A percentile compares a stretch with the other conserved stretches of the same genome.
phyloP scores from a whole-genome alignment of 2,113 vertebrate species.

The Reinhardtius hippoglossoides region DNA sequence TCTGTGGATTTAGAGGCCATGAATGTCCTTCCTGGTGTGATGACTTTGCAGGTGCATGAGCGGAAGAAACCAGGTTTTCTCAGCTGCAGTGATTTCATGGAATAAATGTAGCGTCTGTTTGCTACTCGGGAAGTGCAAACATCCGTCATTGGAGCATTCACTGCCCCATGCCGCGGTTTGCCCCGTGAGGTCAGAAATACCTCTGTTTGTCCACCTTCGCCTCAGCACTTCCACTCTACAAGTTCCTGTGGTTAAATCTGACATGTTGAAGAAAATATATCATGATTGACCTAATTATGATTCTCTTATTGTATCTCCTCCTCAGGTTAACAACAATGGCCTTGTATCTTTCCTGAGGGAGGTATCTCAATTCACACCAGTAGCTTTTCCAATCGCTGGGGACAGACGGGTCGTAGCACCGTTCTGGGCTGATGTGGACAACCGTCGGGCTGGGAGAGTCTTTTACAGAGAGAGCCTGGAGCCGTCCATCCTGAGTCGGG shows the following conservation, averaged over 20 bases:
- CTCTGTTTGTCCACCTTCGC: slow-evolving; percentile 34
- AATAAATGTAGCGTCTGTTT: slow-evolving; percentile 76
- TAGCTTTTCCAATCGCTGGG: slow-evolving; percentile 96
- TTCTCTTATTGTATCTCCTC: slow-evolving; percentile 9
- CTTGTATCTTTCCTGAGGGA: slow-evolving; percentile 97
- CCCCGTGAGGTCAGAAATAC: slow-evolving; percentile 44
- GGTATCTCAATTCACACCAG: slow-evolving; percentile 96
- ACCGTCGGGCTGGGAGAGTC: slow-evolving; percentile 89
- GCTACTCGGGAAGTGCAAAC: slow-evolving; percentile 71
- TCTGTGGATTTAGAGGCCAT: slow-evolving; percentile 45
- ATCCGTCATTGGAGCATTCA: slow-evolving; percentile 53
- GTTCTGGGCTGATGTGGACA: slow-evolving; percentile 98
- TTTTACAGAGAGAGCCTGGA: slow-evolving; percentile 92
- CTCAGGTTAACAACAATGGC: slow-evolving; percentile 98
- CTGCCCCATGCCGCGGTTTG: slow-evolving; percentile 52
- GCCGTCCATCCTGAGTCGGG: slow-evolving; percentile 81
- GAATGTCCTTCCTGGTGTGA: slow-evolving; percentile 42
- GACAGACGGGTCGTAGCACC: slow-evolving; percentile 94
- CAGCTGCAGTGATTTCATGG: slow-evolving; percentile 69
- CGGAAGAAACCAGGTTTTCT: slow-evolving; percentile 64
- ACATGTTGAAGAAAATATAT: slow-evolving; percentile 4
- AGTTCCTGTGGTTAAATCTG: slow-evolving; percentile 18
- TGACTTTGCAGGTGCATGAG: slow-evolving; percentile 51
- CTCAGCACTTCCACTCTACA: slow-evolving; percentile 18
- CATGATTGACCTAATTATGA: not conserved